Conservation (phyloP, 1,140 invertebrate species). For the Mercenaria mercenaria region DNA sequence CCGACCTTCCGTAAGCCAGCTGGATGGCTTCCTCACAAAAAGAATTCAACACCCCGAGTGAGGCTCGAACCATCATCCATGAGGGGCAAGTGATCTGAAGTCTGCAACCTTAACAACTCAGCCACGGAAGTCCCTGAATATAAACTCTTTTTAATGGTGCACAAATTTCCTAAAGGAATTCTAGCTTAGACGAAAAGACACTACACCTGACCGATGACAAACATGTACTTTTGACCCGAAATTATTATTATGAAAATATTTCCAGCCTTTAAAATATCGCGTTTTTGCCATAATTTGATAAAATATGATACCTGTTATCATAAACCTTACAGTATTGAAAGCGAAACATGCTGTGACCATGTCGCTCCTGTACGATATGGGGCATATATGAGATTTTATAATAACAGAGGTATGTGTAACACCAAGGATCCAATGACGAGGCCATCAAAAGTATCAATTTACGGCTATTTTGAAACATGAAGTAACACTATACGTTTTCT, state of each 20-base stretch:
- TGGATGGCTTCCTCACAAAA: too few species aligned
- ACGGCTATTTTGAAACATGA: background rate
- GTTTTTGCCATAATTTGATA: background rate
- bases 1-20: too few species aligned
- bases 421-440: background rate
- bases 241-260: background rate
- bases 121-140: too few species aligned
- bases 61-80: too few species aligned
- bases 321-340: background rate
- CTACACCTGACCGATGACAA: too few species aligned
- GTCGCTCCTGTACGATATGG: background rate
- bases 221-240: conserved; percentile 1
- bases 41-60: too few species aligned
- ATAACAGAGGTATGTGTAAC: background rate
- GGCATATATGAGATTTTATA: background rate
- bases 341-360: background rate
- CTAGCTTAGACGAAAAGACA: too few species aligned
- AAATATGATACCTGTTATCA: background rate
- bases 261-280: background rate
- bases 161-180: too few species aligned
- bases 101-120: too few species aligned
- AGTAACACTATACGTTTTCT: background rate
- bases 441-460: background rate
- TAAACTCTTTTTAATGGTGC: too few species aligned
- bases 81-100: too few species aligned